These are phyloP conservation scores for Epinephelus moara DNA, from an alignment of 2,113 vertebrate species.

Conservation along the genomic window DNA sequence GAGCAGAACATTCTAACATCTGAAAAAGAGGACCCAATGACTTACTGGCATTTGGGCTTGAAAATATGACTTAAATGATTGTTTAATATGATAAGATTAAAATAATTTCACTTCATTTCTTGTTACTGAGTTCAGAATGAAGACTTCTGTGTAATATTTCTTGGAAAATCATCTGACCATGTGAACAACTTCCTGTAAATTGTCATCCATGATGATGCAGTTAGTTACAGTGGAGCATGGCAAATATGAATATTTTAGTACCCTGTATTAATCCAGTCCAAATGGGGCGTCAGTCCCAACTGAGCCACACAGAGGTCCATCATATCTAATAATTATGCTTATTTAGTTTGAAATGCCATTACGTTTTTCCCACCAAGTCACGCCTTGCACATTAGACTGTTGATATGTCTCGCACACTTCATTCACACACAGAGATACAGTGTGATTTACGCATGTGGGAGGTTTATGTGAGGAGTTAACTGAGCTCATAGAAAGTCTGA, in stretches of 20 bases:
- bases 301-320: neutral
- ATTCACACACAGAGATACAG: constrained; percentile 10
- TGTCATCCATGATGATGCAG: neutral
- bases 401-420: neutral
- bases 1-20: neutral
- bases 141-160: neutral
- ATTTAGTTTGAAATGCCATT: neutral
- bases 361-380: neutral
- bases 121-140: neutral
- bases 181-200: neutral
- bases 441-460: constrained; percentile 45
- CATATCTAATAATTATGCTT: neutral
- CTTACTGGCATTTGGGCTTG: neutral
- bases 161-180: neutral
- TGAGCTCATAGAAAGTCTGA: constrained; percentile 46
- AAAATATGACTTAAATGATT: neutral
- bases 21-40: neutral
- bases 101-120: neutral
- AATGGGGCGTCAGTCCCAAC: neutral
- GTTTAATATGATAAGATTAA: no score
- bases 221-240: neutral
- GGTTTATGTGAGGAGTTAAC: constrained; percentile 30
- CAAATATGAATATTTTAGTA: neutral
- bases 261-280: neutral
- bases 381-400: neutral